Base-by-base conservation (phyloP, 2,113 vertebrate genomes). In the Alectura lathami region DNA sequence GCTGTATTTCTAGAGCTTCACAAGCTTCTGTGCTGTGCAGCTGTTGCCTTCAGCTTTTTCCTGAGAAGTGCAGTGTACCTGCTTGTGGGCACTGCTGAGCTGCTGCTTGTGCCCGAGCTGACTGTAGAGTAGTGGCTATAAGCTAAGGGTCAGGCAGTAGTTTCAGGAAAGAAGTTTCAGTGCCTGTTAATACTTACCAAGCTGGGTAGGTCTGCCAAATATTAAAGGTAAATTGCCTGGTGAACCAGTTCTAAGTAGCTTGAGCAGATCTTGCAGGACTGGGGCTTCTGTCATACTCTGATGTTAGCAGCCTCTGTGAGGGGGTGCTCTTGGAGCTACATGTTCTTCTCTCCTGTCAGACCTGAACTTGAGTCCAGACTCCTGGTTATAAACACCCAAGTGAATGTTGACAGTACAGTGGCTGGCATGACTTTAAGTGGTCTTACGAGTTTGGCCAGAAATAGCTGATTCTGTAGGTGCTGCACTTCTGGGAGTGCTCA, bases 261-360 rank as follows among this genome's bases (percentile, higher is more conserved):
- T 42, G 80, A 77, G 1, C 17, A 5, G 45, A 4, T 23, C 0
- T 0, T 73, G 84, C 47, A 63, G 48, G 34, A 72, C 54, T 34
- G 8, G 56, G 24, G 26, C 27, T 74, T 6, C 48, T 84, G 34
- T 45, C 27, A 2, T n/a, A 4, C 51, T 48, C 51, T 54, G 2
- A 0, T 11, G 38, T 53, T 23, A 17, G 29, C 12, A 11, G 6
- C 1, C 24, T 17, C 34, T 2, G 8, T 27, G 74, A 64, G 68
- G 68, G 54, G 9, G 3, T 32, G 42, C 38, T 45, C 26, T 0
- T 34, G 76, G 70, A 72, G 40, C 22, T 42, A 2, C 10, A 0
- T 1, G 0, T 59, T 79, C 22, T 12, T 42, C 17, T 70, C 59
- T 62, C 7, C 6, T 17, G 15, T 66, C 3, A 3, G 26, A 18